Conservation (phyloP, 1,140 invertebrate genomes). For the Oncopodura yosiiana region DNA sequence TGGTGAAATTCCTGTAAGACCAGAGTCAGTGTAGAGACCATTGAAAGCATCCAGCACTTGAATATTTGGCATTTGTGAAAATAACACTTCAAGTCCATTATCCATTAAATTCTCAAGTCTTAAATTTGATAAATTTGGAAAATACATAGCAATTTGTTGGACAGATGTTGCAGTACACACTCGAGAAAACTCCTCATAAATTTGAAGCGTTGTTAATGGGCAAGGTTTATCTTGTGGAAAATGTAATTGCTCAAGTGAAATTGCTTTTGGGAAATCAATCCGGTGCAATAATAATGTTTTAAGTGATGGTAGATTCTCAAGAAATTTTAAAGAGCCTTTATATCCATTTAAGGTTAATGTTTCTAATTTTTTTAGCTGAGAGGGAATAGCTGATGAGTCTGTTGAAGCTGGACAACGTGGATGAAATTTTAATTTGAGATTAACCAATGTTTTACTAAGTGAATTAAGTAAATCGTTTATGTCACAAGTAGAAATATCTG, state of each 20-base stretch:
- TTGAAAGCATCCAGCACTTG: constrained; percentile 14
- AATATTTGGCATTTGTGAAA: constrained; percentile 3
- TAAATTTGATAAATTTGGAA: constrained; percentile 12
- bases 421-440: constrained; percentile 21
- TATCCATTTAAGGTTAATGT: constrained; percentile 17
- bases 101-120: constrained; percentile 19
- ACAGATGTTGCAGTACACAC: background rate
- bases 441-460: constrained; percentile 1
- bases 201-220: constrained; percentile 1
- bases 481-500: constrained; percentile 10
- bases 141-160: background rate
- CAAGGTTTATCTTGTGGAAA: background rate
- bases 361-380: background rate
- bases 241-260: constrained; percentile 2
- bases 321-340: constrained; percentile 17
- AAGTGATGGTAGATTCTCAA: constrained; percentile 3
- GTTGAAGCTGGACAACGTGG: constrained; percentile 9
- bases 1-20: constrained; percentile 7
- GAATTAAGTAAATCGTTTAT: constrained; percentile 8
- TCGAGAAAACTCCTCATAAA: constrained; percentile 17
- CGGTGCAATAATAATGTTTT: constrained; percentile 5
- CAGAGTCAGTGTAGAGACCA: constrained; percentile 18
- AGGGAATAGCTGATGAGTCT: background rate
- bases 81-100: constrained; percentile 5
- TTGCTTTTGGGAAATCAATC: constrained; percentile 4